Percentiles rank a stretch among this genome's conserved stretches.
These are phyloP conservation scores for Gymnodraco acuticeps DNA, from an alignment of 2,797 vertebrate genomes.

Conservation along the genomic window DNA sequence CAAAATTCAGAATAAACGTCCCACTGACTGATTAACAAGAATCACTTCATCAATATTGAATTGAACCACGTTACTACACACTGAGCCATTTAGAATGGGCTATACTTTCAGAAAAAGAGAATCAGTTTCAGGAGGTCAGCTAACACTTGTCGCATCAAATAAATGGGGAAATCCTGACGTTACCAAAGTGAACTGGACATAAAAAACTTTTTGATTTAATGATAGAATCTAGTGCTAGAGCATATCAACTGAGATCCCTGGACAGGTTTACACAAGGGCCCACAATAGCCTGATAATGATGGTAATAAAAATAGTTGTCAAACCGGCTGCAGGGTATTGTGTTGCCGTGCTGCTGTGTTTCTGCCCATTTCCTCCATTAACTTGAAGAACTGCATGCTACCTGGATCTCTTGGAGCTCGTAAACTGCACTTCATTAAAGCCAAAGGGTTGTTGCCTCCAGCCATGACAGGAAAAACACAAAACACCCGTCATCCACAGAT, in stretches of 20 bases:
- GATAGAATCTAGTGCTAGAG: background rate
- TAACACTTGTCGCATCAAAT: constrained; percentile 38
- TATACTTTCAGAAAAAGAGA: constrained; percentile 73
- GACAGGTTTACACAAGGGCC: constrained; percentile 37
- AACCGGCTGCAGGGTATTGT: constrained; percentile 45
- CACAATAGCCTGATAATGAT: constrained; percentile 41
- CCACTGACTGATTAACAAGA: constrained; percentile 83
- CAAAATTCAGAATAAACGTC: constrained; percentile 79
- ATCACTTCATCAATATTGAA: constrained; percentile 80
- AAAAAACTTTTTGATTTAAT: constrained; percentile 11
- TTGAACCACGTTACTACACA: constrained; percentile 84
- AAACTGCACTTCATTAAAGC: constrained; percentile 51
- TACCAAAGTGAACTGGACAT: background rate
- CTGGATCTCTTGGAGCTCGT: constrained; percentile 49
- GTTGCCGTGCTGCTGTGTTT: constrained; percentile 28
- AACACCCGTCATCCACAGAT: constrained; percentile 6
- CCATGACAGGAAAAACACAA: constrained; percentile 1
- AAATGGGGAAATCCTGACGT: constrained; percentile 10
- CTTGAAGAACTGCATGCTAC: constrained; percentile 38
- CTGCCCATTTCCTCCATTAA: constrained; percentile 49
- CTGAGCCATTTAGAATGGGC: constrained; percentile 82
- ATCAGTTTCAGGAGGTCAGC: constrained; percentile 57
- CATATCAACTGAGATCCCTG: constrained; percentile 21
- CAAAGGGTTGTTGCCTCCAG: constrained; percentile 39
- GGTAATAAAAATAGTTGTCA: constrained; percentile 59